Evolutionary conservation across 2,888 invertebrate species (phyloP), one percentile per base, ranked within the genome.

Genomic region (Drosophila anceps): DNA sequence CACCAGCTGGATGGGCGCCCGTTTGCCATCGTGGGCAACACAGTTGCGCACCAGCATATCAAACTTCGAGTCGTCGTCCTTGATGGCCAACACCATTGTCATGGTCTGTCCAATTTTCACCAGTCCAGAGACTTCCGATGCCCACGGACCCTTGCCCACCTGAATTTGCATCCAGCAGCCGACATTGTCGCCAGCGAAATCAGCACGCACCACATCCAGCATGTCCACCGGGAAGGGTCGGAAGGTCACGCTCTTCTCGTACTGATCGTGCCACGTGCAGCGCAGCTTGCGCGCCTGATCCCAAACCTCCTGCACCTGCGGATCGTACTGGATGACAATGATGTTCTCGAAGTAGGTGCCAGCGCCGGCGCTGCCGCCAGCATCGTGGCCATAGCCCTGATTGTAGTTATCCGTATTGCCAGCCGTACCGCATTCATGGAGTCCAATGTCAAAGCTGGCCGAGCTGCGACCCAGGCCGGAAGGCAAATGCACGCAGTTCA

Each of bases 91-190:
- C 4, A 98, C 98, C 98, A 98, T 98, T 15, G 98, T 98, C 98
- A 98, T 98, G 0, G 98, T 98, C 92, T 98, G 98, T 1, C 98
- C 98, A 65, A 98, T 98, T 93, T 98, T 98, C 0, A 98, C 98
- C 55, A 98, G 94, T 0, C 98, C 98, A 0, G 98, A 97, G 1
- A 98, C 98, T 93, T 98, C 98, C 0, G 98, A 97, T 12, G 98
- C 98, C 98, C 98, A 98, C 0, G 98, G 98, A 27, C 98, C 98
- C 92, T 97, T 98, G 44, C 98, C 98, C 5, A 98, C 97, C 94
- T 98, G 98, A 80, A 98, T 98, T 92, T 98, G 98, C 98, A 98
- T 98, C 98, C 98, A 98, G 93, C 98, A 98, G 20, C 98, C 98
- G 3, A 98, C 98, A 90, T 98, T 98, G 89, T 98, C 98, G 0